phyloP scores from a whole-genome alignment of 2,113 vertebrate genomes.

The Henicopernis longicauda region DNA sequence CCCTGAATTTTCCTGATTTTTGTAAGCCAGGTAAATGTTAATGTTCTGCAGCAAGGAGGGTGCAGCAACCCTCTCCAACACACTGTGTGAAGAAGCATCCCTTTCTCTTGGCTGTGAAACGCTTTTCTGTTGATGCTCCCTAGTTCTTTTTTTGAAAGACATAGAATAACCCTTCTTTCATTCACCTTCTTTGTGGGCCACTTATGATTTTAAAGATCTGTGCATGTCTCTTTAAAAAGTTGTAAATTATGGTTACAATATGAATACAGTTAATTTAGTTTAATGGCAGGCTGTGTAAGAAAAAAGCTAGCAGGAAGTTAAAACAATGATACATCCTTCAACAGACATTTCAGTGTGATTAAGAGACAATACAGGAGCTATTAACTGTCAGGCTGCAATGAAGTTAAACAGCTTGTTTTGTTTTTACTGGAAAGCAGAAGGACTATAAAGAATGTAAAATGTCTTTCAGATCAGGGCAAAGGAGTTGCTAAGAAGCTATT shows the following conservation, averaged over 20 bases:
- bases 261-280: not conserved
- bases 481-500: conserved; percentile 7
- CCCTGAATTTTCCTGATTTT: not conserved
- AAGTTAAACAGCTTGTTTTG: conserved; percentile 51
- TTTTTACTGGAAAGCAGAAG: conserved; percentile 44
- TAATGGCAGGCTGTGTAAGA: not conserved
- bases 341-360: conserved; percentile 15
- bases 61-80: not conserved
- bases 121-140: not conserved
- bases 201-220: not conserved
- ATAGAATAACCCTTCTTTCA: not conserved
- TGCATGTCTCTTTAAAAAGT: not conserved
- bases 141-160: not conserved
- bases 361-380: conserved; percentile 51
- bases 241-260: not conserved
- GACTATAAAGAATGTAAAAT: conserved; percentile 34
- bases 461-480: not conserved
- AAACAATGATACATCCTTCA: conserved; percentile 50
- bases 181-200: not conserved
- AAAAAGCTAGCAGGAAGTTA: conserved; percentile 32
- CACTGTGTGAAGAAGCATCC: not conserved
- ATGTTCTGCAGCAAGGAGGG: not conserved
- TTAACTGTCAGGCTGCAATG: conserved; percentile 39
- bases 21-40: not conserved
- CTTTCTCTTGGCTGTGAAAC: not conserved